Percentiles rank a stretch among this genome's conserved stretches.
Evolutionary conservation across 2,113 vertebrate species (phyloP).

Genomic region (Zosterops japonicus): DNA sequence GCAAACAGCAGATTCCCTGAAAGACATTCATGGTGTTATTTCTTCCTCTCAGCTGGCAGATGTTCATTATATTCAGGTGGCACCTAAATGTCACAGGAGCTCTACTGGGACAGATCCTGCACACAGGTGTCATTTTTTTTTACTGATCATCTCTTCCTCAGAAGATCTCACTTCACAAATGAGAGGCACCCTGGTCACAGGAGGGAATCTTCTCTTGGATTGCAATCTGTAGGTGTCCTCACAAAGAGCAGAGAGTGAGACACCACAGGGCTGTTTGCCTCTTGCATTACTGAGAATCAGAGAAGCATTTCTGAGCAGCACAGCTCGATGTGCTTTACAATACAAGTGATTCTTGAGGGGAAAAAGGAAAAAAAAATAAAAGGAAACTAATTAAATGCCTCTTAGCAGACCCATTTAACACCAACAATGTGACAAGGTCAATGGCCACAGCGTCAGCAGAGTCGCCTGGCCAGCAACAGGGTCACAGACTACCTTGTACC

Average conservation of each 20-base stretch:
- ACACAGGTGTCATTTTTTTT: not conserved
- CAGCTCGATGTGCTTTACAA: not conserved
- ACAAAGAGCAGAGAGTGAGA: not conserved
- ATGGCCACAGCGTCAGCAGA: not conserved
- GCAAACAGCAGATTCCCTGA: not conserved
- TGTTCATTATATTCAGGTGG: not conserved
- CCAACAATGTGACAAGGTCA: not conserved
- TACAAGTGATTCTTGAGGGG: not conserved
- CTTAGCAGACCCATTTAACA: not conserved
- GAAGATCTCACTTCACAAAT: not conserved
- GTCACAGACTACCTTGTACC: not conserved
- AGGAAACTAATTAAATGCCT: not conserved
- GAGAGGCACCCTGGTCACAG: not conserved
- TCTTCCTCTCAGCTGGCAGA: not conserved
- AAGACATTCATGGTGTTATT: fast-evolving
- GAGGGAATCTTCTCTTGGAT: not conserved
- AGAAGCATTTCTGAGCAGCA: not conserved
- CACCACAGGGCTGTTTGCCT: not conserved
- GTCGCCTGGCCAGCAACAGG: not conserved
- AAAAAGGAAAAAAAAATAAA: not conserved
- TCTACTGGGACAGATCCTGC: not conserved
- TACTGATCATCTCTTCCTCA: not conserved
- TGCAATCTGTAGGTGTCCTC: no score
- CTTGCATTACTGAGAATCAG: not conserved
- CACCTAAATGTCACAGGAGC: not conserved